These are phyloP conservation scores for Eclectus roratus DNA, from an alignment of 2,113 vertebrate genomes.

Conservation along the genomic window DNA sequence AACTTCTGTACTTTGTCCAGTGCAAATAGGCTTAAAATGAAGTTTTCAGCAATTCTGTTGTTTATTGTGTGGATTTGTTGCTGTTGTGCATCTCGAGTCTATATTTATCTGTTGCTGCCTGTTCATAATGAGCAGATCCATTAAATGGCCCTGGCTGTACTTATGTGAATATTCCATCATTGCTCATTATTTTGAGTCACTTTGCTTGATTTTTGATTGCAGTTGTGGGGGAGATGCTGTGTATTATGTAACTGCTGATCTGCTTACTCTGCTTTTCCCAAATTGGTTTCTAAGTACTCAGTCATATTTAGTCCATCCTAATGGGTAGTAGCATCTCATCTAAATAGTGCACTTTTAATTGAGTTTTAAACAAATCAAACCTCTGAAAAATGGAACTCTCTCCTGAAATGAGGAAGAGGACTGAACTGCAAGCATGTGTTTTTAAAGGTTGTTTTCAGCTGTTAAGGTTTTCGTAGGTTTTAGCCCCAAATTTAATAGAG, in stretches of 20 bases:
- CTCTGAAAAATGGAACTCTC: background rate
- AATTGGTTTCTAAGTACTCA: conserved; percentile 25
- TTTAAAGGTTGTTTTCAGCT: background rate
- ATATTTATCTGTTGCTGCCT: background rate
- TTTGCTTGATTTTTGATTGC: conserved; percentile 40
- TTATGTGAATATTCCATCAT: background rate
- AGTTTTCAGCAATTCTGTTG: background rate
- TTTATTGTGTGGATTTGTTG: rapidly evolving
- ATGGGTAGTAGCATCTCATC: background rate
- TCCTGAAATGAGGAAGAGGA: background rate
- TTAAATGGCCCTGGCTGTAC: background rate
- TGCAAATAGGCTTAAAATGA: background rate
- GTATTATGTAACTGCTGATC: conserved; percentile 51
- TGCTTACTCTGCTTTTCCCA: conserved; percentile 35
- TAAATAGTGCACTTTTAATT: background rate
- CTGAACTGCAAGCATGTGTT: background rate
- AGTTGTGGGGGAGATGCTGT: conserved; percentile 23
- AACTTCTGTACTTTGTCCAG: background rate
- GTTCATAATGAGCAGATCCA: background rate
- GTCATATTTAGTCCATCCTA: background rate
- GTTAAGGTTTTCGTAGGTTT: background rate
- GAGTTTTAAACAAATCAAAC: background rate
- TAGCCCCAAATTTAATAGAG: background rate
- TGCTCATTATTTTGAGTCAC: conserved; percentile 47
- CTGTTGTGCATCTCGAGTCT: background rate